Conservation (phyloP, 2,888 invertebrate genomes). For the Patella depressa region DNA sequence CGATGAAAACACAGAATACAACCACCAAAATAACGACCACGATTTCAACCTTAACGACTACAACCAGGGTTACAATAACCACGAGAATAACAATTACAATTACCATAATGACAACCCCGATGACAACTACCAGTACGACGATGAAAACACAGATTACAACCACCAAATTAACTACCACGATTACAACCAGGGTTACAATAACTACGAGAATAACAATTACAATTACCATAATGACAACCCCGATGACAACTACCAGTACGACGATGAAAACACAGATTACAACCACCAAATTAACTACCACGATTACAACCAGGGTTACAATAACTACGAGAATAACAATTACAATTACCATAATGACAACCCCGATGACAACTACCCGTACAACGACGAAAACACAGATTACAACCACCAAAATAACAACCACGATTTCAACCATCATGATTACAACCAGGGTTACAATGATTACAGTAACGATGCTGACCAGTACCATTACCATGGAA, state of each 20-base stretch:
- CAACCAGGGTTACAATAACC: background rate
- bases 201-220: background rate
- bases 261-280: background rate
- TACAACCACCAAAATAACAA: background rate
- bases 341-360: background rate
- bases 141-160: background rate
- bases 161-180: background rate
- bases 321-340: background rate
- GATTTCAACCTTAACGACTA: background rate
- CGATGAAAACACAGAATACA: background rate
- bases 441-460: background rate
- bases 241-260: background rate
- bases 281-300: background rate
- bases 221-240: background rate
- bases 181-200: background rate
- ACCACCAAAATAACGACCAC: conserved; percentile 1
- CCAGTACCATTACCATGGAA: background rate
- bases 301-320: background rate
- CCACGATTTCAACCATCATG: background rate
- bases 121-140: background rate
- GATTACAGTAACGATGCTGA: background rate
- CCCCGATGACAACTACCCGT: background rate
- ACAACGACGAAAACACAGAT: no score
- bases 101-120: background rate
- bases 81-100: background rate